phyloP scores from a whole-genome alignment of 2,888 invertebrate species.

The Homarus gammarus region DNA sequence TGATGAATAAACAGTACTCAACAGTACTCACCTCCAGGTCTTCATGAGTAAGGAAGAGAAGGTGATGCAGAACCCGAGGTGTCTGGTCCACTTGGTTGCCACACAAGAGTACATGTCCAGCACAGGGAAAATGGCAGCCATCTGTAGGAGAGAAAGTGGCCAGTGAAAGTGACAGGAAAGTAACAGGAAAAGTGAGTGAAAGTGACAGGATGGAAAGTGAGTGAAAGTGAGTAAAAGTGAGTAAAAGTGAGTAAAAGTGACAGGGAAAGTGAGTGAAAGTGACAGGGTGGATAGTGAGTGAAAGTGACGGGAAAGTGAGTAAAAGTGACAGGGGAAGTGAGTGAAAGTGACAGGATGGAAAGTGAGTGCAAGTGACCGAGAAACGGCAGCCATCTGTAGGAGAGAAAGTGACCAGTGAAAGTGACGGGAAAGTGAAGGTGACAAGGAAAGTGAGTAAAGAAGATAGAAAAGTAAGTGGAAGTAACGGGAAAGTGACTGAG shows the following conservation, averaged over 20 bases:
- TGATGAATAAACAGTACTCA: not conserved
- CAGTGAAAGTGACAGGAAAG: conserved; percentile 1
- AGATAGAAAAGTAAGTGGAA: not conserved
- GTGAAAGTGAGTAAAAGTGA: too few relatives aligned
- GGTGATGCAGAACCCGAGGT: conserved; percentile 94
- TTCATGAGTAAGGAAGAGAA: conserved; percentile 96
- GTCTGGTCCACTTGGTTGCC: conserved; percentile 94
- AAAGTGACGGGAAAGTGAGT: too few relatives aligned
- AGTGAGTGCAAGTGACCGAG: too few relatives aligned
- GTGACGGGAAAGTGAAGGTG: conserved; percentile 2
- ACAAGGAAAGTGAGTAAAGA: not conserved
- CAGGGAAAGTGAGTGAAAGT: conserved; percentile 89
- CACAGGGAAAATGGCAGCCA: conserved; percentile 94
- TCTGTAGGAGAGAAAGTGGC: conserved; percentile 81
- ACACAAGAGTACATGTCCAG: conserved; percentile 91
- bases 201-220: too few relatives aligned
- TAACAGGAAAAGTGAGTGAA: not conserved
- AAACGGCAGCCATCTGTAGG: conserved; percentile 92
- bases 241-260: too few relatives aligned
- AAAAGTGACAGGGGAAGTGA: conserved; percentile 5
- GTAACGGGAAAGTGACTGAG: too few relatives aligned
- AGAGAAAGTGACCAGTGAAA: not conserved
- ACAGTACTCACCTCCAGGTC: conserved; percentile 89
- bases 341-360: not conserved
- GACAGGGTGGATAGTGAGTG: not conserved